Base-by-base conservation (phyloP, 2,888 invertebrate species). In the Polyommatus icarus region DNA sequence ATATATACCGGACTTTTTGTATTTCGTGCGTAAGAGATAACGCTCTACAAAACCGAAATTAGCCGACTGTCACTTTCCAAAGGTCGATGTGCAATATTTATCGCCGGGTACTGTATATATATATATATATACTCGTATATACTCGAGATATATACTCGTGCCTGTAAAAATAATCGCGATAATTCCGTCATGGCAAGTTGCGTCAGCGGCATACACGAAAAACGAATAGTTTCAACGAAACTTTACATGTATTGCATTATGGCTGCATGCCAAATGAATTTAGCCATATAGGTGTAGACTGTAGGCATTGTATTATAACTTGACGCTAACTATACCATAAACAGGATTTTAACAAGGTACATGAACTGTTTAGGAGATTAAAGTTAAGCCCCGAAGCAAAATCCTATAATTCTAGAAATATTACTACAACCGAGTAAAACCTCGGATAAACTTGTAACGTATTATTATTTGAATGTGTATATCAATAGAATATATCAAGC, bases 231-330 rank as follows among this genome's bases (percentile, higher is more conserved):
- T 92, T 89, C 90, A 91, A 90, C 88, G 87, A 87, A 81, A 78
- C 86, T 87, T 87, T 86, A 87, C 87, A 90, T 90, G 89, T 88
- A 89, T 61, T 88, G 87, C 90, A 86, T 87, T 87, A 89, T 93
- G 93, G 93, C 92, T 89, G 92, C 88, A 92, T 93, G 93, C 93
- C 93, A 93, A 93, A 93, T 92, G 92, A 93, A 90, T 91, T 92
- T 91, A 90, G 90, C 90, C 90, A 92, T 91, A 90, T 81, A 78
- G 78, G 78, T 79, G 79, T 81, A 79, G 46, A 46, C 46, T 10
- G 46, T 80, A 81, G 87, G 87, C 88, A 86, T 87, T 87, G 87
- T 87, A 88, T 88, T 90, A 90, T 67, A 67, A 32, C 67, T 18
- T 15, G 29, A 67, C 24, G 32, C 67, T 67, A 67, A 67, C 29